Base-by-base conservation (phyloP, 2,888 invertebrate species). In the Limnephilus auricula region DNA sequence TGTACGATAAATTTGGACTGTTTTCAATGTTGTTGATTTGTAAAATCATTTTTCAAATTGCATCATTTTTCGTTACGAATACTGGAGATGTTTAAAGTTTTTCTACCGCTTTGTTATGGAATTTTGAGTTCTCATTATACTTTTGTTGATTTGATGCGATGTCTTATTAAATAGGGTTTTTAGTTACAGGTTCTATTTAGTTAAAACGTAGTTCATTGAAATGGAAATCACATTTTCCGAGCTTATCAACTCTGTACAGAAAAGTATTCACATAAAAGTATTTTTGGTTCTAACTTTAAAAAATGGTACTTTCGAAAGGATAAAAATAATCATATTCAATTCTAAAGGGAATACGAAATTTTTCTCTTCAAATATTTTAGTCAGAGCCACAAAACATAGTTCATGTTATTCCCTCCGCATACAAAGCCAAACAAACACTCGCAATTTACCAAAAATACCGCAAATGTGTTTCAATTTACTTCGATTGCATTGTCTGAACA, bases 401-500 rank as follows among this genome's bases (percentile, higher is more conserved):
- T 65, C 65, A 65, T 9, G 9, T 65, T 65, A 65, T 65, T 65
- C n/a, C 65, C 65, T 65, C n/a, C 65, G 65, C 65, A n/a, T 65
- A 65, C n/a, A 65, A 65, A 65, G 65, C 65, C 9, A 65, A 65
- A 65, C 65, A 65, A 65, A 65, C 65, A 65, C 65, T 65, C 65
- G 65, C 65, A 65, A 65, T 65, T 65, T 65, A 65, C 65, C 65
- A 65, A 65, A 65, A 65, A 65, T 65, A 65, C 65, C 65, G 65
- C 65, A 89, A 90, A 87, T 87, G 90, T 90, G 87, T 90, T 91
- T 90, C 91, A 91, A 91, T 91, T 91, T 83, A 80, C 79, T 90
- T 90, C 90, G 91, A 91, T 91, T 91, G 91, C 90, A 90, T 82
- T 91, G 40, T 37, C 91, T 89, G 82, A 83, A 50, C 88, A 82